These are phyloP conservation scores for Conomelus anceps DNA, from an alignment of 2,888 invertebrate species.

Conservation along the genomic window DNA sequence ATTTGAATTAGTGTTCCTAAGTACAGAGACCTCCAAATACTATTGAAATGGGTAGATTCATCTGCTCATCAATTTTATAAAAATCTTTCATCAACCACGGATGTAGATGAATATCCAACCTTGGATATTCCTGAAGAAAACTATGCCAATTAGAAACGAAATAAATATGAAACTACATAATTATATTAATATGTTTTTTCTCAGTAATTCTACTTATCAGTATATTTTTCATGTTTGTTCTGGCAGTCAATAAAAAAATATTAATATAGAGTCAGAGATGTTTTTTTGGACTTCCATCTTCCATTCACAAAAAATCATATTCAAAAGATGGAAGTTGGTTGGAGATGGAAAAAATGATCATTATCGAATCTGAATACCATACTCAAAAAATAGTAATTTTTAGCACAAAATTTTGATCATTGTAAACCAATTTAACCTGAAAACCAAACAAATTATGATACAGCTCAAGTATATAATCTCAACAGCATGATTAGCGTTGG, in stretches of 20 bases:
- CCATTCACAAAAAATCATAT: not conserved
- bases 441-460: too few species aligned
- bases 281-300: not conserved
- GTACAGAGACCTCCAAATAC: not conserved
- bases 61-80: not conserved
- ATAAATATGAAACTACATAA: not conserved
- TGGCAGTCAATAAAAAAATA: not conserved
- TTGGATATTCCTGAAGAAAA: not conserved
- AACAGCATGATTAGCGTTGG: too few species aligned
- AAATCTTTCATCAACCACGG: not conserved
- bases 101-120: not conserved
- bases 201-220: not conserved
- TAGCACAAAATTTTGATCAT: too few species aligned
- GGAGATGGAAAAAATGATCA: not conserved
- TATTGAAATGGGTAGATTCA: not conserved
- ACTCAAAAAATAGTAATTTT: too few species aligned
- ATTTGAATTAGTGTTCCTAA: not conserved
- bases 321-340: not conserved
- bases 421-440: too few species aligned
- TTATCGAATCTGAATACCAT: not conserved
- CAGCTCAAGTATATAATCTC: too few species aligned
- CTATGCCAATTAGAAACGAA: not conserved
- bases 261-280: not conserved
- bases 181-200: not conserved
- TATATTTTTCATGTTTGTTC: not conserved